These are phyloP conservation scores for Apamea crenata DNA, from an alignment of 2,888 invertebrate genomes.

Conservation along the genomic window DNA sequence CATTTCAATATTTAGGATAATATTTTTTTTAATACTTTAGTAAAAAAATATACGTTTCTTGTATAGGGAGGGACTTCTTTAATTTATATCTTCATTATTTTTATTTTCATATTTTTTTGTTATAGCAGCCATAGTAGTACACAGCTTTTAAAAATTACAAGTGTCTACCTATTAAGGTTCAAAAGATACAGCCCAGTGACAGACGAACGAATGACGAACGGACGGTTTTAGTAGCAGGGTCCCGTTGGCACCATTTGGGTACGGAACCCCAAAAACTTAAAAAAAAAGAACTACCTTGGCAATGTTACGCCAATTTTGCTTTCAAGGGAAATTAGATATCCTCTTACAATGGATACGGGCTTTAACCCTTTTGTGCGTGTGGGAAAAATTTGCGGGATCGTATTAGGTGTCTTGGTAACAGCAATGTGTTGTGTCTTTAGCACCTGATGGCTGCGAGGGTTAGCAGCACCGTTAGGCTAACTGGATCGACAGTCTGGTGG, in stretches of 20 bases:
- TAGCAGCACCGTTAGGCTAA: slow-evolving; percentile 57
- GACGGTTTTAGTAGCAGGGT: not conserved
- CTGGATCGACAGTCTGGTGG: slow-evolving; percentile 38
- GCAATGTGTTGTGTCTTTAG: slow-evolving; percentile 66
- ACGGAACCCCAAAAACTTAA: slow-evolving; percentile 28
- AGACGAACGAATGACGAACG: not conserved
- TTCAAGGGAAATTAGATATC: slow-evolving; percentile 90
- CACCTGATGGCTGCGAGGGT: slow-evolving; percentile 71
- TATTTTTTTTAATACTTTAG: not conserved
- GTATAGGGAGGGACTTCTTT: no score
- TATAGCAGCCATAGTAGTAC: not conserved
- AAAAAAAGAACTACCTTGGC: slow-evolving; percentile 77
- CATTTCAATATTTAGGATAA: no score
- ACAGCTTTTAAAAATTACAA: not conserved
- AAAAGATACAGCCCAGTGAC: not conserved
- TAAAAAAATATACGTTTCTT: not conserved
- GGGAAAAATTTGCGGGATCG: slow-evolving; percentile 83
- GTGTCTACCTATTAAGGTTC: no score
- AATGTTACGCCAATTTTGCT: slow-evolving; percentile 90
- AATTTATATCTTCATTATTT: not conserved
- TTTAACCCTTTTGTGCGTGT: slow-evolving; percentile 87
- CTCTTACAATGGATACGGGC: slow-evolving; percentile 84
- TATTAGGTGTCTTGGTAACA: slow-evolving; percentile 72
- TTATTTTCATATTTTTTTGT: not conserved
- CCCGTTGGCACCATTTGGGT: not conserved